Evolutionary conservation across 2,113 vertebrate genomes (phyloP).

Genomic region (Proterorhinus semilunaris): DNA sequence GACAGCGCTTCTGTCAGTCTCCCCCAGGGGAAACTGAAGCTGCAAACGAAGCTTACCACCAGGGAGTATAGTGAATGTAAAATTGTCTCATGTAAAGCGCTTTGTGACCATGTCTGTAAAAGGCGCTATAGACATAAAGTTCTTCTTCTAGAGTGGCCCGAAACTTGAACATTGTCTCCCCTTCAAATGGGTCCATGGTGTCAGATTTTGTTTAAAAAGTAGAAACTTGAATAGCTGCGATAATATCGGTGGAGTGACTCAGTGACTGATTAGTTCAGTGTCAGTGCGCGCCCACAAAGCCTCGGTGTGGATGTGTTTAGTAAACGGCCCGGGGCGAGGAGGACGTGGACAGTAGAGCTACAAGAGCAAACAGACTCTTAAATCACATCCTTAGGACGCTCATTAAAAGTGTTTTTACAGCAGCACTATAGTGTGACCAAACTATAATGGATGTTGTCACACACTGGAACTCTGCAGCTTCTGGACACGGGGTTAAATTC

Average conservation of each 20-base stretch:
- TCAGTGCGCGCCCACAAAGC: slow-evolving; percentile 21
- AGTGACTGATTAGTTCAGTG: slow-evolving; percentile 42
- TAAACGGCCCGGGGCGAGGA: slow-evolving; percentile 19
- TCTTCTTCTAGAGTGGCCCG: too few relatives aligned
- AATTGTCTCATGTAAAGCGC: too few relatives aligned
- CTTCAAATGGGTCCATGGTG: too few relatives aligned
- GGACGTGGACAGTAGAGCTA: slow-evolving; percentile 16
- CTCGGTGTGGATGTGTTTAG: slow-evolving; percentile 30
- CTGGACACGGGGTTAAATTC: neutral
- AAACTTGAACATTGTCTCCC: too few relatives aligned
- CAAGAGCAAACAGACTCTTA: slow-evolving; percentile 5
- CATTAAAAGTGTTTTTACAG: neutral
- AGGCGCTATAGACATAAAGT: too few relatives aligned
- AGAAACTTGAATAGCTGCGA: too few relatives aligned
- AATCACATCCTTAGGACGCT: neutral
- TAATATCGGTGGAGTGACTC: neutral
- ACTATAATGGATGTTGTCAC: neutral
- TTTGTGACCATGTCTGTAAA: too few relatives aligned
- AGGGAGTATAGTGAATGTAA: too few relatives aligned
- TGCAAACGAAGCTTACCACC: too few relatives aligned
- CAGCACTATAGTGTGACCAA: neutral
- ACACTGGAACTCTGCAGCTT: neutral
- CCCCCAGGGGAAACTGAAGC: too few relatives aligned
- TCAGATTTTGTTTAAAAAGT: too few relatives aligned
- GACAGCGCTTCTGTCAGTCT: too few relatives aligned